Evolutionary conservation across 2,797 vertebrate species (phyloP), one percentile per base, ranked within the genome.

Genomic region (Onychomys torridus): DNA sequence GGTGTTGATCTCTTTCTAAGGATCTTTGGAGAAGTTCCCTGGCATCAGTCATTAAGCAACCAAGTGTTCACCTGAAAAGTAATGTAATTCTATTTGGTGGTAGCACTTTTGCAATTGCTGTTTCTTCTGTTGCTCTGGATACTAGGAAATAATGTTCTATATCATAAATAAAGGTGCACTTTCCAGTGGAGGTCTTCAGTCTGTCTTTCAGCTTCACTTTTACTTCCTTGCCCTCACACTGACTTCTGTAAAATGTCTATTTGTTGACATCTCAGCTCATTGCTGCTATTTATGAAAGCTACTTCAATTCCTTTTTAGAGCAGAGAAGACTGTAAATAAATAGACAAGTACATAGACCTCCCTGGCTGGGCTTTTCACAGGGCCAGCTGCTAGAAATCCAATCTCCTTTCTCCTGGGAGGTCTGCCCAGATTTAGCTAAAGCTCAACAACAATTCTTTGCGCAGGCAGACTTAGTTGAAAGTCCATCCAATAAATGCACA

Each of bases 301-400:
- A 63, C 43, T 89, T 93, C 67, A 63, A 55, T n/a, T 92, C 11
- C 81, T 95, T 77, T 73, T 67, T 82, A 94, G 85, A 89, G 75
- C 6, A 67, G 34, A 12, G 81, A 75, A 82, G 43, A 49, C 32
- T 37, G 29, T 67, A 87, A 95, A 95, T 82, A 93, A 94, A 59
- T 55, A 71, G 32, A 49, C 82, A 85, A 85, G 65, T 67, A 88
- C 82, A 61, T 9, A 84, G 78, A 9, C n/a, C 81, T 59, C 10
- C 40, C 9, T 69, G 46, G 37, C 21, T 63, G 84, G 84, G 83
- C n/a, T 91, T 86, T 92, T 82, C 82, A 77, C 37, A 3, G 11
- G 49, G 19, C 77, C 55, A 82, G 29, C 61, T 25, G 19, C 46
- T 14, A 19, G 6, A 69, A 96, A 88, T 89, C n/a, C 49, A 92